These are phyloP conservation scores for Scolanthus callimorphus DNA, from an alignment of 92 coral and sea anemone genomes.

Conservation along the genomic window DNA sequence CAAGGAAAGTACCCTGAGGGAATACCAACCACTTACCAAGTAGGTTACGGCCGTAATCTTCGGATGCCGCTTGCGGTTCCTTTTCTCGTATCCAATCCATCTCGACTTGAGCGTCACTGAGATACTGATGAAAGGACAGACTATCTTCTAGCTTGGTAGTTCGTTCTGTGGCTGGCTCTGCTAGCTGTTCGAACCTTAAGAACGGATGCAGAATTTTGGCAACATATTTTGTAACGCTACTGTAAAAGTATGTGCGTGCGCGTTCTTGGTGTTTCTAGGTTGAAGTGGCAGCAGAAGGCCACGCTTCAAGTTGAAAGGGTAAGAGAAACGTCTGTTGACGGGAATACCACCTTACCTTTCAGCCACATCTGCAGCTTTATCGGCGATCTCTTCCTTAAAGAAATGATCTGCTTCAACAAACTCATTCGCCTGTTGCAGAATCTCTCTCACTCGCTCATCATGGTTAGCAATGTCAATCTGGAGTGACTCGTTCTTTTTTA, in stretches of 20 bases:
- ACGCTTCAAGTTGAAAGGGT: no score
- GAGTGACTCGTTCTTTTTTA: slow-evolving; percentile 69
- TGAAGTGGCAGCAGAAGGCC: no score
- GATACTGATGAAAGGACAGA: slow-evolving; percentile 65
- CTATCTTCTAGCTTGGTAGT: slow-evolving; percentile 71
- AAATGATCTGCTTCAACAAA: slow-evolving; percentile 85
- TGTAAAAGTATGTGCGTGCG: no score
- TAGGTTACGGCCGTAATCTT: slow-evolving; percentile 81
- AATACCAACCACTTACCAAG: slow-evolving; percentile 33
- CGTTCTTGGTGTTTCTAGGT: no score
- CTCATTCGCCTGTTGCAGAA: slow-evolving; percentile 75
- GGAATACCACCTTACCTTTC: slow-evolving; percentile 86
- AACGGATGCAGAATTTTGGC: no score
- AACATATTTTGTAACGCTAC: no score
- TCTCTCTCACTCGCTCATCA: slow-evolving; percentile 79
- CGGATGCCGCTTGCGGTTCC: slow-evolving; percentile 76
- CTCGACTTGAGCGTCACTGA: slow-evolving; percentile 88
- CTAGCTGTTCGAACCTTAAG: slow-evolving; percentile 59
- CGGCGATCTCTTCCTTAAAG: slow-evolving; percentile 85
- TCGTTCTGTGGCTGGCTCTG: slow-evolving; percentile 69
- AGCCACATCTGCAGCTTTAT: slow-evolving; percentile 75
- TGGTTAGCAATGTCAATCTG: slow-evolving; percentile 71
- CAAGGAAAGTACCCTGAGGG: neutral
- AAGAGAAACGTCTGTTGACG: no score
- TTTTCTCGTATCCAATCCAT: slow-evolving; percentile 92